A percentile compares a stretch with the other conserved stretches of the same genome.
These are phyloP conservation scores for Pomatorhinus ruficollis DNA, from an alignment of 2,113 vertebrate genomes.

Conservation along the genomic window DNA sequence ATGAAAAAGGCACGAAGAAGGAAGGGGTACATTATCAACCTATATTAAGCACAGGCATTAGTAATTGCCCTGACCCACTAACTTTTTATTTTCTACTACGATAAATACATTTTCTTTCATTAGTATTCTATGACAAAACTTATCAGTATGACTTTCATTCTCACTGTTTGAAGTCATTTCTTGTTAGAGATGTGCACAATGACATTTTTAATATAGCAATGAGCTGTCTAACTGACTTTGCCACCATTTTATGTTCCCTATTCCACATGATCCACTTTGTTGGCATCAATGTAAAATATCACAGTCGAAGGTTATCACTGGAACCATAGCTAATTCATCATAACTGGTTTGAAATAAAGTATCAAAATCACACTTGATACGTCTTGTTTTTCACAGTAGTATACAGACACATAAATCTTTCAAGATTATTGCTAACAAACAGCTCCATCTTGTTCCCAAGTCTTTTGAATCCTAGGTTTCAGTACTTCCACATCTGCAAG, in stretches of 20 bases:
- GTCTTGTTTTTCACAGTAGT: background rate
- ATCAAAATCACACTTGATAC: background rate
- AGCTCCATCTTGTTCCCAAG: background rate
- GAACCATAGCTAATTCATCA: background rate
- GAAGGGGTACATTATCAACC: background rate
- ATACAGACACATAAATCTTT: background rate
- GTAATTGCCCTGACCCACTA: background rate
- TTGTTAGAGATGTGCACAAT: background rate
- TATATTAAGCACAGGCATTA: background rate
- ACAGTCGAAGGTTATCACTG: background rate
- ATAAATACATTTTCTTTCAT: background rate
- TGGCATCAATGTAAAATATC: background rate
- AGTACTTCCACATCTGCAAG: background rate
- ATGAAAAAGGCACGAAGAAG: background rate
- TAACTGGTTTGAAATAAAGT: constrained; percentile 43
- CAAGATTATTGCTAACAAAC: background rate
- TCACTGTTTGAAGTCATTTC: background rate
- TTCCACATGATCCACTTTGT: background rate
- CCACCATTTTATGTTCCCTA: background rate
- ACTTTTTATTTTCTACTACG: background rate
- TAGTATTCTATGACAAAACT: background rate
- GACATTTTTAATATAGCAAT: background rate
- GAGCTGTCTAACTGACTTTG: background rate
- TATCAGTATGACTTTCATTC: background rate
- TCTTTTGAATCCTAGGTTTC: background rate